Percentiles rank a stretch among this genome's conserved stretches.
Conservation (phyloP, 2,888 invertebrate genomes). For the Suillia variegata region DNA sequence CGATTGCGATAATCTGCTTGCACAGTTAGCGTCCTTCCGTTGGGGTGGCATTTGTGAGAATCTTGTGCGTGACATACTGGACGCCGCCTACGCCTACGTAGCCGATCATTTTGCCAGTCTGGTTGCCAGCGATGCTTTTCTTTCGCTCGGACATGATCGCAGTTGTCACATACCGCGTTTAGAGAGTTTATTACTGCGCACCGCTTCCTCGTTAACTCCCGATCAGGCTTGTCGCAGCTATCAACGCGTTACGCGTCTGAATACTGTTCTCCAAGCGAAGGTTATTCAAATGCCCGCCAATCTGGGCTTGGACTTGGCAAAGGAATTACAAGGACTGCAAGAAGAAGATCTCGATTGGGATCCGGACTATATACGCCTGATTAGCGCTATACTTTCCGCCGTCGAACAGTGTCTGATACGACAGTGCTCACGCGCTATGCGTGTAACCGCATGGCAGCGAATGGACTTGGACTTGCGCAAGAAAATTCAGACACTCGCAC, state of each 20-base stretch:
- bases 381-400: conserved; percentile 69
- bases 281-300: conserved; percentile 59
- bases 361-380: conserved; percentile 65
- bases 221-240: conserved; percentile 86
- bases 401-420: conserved; percentile 75
- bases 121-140: conserved; percentile 71
- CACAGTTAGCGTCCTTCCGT: conserved; percentile 76
- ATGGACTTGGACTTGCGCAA: conserved; percentile 68
- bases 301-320: conserved; percentile 54
- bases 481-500: conserved; percentile 70
- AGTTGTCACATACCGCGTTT: conserved; percentile 77
- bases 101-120: conserved; percentile 79
- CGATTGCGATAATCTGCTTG: conserved; percentile 81
- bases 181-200: conserved; percentile 78
- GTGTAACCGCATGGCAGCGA: conserved; percentile 70
- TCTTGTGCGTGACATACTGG: conserved; percentile 79
- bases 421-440: conserved; percentile 70
- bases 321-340: conserved; percentile 56
- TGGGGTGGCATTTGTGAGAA: conserved; percentile 78
- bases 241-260: conserved; percentile 59
- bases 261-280: conserved; percentile 59
- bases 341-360: conserved; percentile 64
- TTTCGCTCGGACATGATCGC: conserved; percentile 71
- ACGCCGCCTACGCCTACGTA: conserved; percentile 79
- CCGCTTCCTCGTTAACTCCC: conserved; percentile 78